Conservation (phyloP, 1,140 invertebrate genomes). For the Panulirus ornatus region DNA sequence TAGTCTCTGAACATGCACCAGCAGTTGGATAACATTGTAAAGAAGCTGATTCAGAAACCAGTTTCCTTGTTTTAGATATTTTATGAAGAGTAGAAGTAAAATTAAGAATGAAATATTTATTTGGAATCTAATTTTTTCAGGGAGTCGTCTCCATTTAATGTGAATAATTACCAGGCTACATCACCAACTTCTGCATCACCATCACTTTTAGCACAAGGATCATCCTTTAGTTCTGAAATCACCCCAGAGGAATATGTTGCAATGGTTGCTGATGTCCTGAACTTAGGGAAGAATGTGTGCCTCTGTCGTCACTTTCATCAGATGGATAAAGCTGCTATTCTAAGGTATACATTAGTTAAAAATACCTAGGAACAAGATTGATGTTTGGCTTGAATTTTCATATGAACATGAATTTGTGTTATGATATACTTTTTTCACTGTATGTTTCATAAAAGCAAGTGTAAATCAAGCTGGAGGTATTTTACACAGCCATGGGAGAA, state of each 20-base stretch:
- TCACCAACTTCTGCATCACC: constrained; percentile 63
- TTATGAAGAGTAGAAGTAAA: too few relatives aligned
- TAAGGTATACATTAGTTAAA: constrained; percentile 46
- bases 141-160: constrained; percentile 61
- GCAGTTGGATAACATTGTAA: too few relatives aligned
- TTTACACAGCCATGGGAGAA: too few relatives aligned
- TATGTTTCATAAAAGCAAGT: too few relatives aligned
- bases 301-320: constrained; percentile 93
- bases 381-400: not conserved
- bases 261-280: constrained; percentile 91
- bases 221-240: constrained; percentile 74
- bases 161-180: constrained; percentile 53
- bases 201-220: constrained; percentile 27
- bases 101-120: not conserved
- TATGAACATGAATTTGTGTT: not conserved
- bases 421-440: not conserved
- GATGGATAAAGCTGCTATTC: constrained; percentile 82
- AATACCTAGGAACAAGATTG: not conserved
- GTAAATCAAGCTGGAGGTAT: too few relatives aligned
- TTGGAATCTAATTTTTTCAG: constrained; percentile 32
- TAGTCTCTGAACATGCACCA: too few relatives aligned
- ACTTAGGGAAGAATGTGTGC: constrained; percentile 96
- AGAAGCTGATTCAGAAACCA: too few relatives aligned
- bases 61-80: too few relatives aligned
- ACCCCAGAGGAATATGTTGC: constrained; percentile 88